Percentiles rank a stretch among this genome's conserved stretches.
These are phyloP conservation scores for Metridium senile DNA, from an alignment of 92 coral and sea anemone species.

Conservation along the genomic window DNA sequence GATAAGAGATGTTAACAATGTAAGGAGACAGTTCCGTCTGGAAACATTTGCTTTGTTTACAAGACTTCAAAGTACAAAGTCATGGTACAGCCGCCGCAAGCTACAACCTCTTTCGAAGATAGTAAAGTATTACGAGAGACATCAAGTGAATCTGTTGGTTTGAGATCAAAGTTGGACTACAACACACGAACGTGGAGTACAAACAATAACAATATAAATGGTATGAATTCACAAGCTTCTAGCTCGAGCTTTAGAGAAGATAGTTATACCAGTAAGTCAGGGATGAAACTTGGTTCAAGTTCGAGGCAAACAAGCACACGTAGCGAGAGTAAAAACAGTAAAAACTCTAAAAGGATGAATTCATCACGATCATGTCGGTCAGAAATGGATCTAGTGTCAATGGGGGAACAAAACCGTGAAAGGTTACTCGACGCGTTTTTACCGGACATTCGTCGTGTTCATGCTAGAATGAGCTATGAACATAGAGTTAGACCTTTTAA, in stretches of 20 bases:
- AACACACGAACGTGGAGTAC: background rate
- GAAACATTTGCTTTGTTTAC: conserved; percentile 19
- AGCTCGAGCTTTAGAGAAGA: background rate
- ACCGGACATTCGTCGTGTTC: conserved; percentile 83
- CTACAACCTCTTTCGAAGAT: background rate
- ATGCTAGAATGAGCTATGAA: conserved; percentile 73
- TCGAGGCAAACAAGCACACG: background rate
- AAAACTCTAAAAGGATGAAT: conserved; percentile 31
- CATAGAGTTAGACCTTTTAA: conserved; percentile 75
- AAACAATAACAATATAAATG: background rate
- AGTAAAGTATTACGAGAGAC: background rate
- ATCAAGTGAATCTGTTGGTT: background rate
- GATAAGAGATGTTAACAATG: background rate
- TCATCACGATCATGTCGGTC: conserved; percentile 69
- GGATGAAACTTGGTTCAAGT: background rate
- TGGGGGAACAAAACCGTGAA: conserved; percentile 75
- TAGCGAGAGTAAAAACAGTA: background rate
- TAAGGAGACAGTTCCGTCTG: background rate
- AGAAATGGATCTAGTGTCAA: conserved; percentile 72
- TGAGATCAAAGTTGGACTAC: background rate
- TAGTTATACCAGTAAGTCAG: background rate
- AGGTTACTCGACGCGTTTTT: conserved; percentile 71
- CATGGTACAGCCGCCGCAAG: conserved; percentile 17
- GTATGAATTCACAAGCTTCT: background rate
- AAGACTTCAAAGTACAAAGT: background rate